These are phyloP conservation scores for Patella ulyssiponensis DNA, from an alignment of 2,888 invertebrate genomes.

Conservation along the genomic window DNA sequence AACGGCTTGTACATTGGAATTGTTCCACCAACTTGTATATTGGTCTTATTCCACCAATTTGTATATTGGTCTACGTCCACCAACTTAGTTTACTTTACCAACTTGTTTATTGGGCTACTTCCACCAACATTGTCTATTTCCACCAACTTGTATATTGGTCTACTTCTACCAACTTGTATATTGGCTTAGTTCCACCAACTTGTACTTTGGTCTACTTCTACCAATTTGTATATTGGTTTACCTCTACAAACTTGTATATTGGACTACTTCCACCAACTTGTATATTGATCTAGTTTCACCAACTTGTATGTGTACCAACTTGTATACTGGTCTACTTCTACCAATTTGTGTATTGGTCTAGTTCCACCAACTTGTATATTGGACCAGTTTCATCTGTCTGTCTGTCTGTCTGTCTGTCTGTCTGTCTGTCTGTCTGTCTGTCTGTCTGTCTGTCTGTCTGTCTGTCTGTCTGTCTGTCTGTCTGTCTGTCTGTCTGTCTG, in stretches of 20 bases:
- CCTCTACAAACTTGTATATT: slow-evolving; percentile 6
- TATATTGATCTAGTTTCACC: neutral
- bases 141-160: neutral
- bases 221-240: slow-evolving; percentile 16
- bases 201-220: slow-evolving; percentile 16
- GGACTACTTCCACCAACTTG: neutral
- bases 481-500: too few species aligned
- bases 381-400: too few species aligned
- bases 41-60: neutral
- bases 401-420: too few species aligned
- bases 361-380: too few species aligned
- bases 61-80: neutral
- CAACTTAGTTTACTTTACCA: neutral
- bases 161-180: neutral
- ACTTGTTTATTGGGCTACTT: slow-evolving; percentile 15
- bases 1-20: slow-evolving; percentile 4
- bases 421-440: too few species aligned
- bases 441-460: too few species aligned
- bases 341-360: neutral
- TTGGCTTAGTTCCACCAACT: too few species aligned
- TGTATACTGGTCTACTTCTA: neutral
- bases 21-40: too few species aligned
- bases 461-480: too few species aligned
- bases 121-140: slow-evolving; percentile 16
- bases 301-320: too few species aligned